These are phyloP conservation scores for Myxocyprinus asiaticus DNA, from an alignment of 2,113 vertebrate species.

Conservation along the genomic window DNA sequence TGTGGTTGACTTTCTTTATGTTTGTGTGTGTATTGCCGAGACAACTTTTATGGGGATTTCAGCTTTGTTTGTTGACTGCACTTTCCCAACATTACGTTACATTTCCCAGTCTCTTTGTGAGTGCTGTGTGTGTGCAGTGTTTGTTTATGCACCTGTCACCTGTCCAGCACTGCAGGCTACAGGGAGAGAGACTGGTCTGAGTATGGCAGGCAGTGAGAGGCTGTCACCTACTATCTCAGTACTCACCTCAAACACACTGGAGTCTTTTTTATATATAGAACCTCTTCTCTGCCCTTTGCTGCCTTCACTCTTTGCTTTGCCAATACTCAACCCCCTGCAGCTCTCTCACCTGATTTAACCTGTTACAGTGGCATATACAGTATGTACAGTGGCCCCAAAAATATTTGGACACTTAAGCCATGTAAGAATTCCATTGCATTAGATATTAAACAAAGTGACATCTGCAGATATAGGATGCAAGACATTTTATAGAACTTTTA, in stretches of 20 bases:
- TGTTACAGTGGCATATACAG: not conserved
- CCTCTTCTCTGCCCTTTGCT: slow-evolving; percentile 24
- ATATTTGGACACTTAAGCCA: too few relatives aligned
- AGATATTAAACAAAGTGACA: too few relatives aligned
- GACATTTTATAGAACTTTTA: too few relatives aligned
- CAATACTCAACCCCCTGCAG: not conserved
- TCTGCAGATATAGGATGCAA: too few relatives aligned
- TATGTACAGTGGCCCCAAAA: not conserved
- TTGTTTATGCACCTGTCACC: slow-evolving; percentile 41
- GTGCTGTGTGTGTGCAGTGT: slow-evolving; percentile 44
- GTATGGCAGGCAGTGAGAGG: slow-evolving; percentile 35
- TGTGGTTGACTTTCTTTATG: slow-evolving; percentile 28
- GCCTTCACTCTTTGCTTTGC: slow-evolving; percentile 26
- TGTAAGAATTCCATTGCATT: too few relatives aligned
- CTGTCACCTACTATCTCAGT: slow-evolving; percentile 45
- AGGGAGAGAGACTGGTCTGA: slow-evolving; percentile 25
- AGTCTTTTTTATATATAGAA: slow-evolving; percentile 27
- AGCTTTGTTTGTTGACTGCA: slow-evolving; percentile 1
- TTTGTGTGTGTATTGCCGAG: not conserved
- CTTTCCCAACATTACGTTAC: not conserved
- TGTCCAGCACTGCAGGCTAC: slow-evolving; percentile 32
- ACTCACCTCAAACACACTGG: slow-evolving; percentile 28
- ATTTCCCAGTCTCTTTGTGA: slow-evolving; percentile 37
- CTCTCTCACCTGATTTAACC: slow-evolving; percentile 12
- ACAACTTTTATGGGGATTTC: not conserved